Percentiles rank a stretch among this genome's conserved stretches.
phyloP scores from a whole-genome alignment of 2,888 invertebrate genomes.

The Ptilodon capucinus region DNA sequence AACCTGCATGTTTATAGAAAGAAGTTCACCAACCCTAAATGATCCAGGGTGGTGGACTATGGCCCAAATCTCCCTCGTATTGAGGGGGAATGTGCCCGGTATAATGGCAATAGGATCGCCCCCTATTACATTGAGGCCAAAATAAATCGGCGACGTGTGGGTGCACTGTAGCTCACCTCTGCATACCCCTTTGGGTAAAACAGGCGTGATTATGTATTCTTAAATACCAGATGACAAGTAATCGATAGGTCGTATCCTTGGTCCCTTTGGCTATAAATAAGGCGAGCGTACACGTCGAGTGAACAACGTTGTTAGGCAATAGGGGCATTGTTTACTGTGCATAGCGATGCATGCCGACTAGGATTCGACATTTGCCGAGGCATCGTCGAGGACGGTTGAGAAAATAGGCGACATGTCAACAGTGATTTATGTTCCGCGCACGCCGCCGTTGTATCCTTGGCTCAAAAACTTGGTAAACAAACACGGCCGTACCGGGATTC shows the following conservation, averaged over 20 bases:
- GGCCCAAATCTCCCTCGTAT: too few relatives aligned
- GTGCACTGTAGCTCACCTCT: too few relatives aligned
- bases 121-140: too few relatives aligned
- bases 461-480: slow-evolving; percentile 43
- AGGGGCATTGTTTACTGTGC: slow-evolving; percentile 60
- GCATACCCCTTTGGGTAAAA: too few relatives aligned
- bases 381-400: slow-evolving; percentile 45
- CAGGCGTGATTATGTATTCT: too few relatives aligned
- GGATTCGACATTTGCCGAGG: slow-evolving; percentile 34
- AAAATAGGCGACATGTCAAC: slow-evolving; percentile 51
- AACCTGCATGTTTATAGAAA: too few relatives aligned
- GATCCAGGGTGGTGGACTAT: too few relatives aligned
- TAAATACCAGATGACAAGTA: slow-evolving; percentile 28
- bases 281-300: slow-evolving; percentile 50
- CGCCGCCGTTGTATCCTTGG: slow-evolving; percentile 44
- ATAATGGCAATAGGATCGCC: too few relatives aligned
- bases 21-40: too few relatives aligned
- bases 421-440: slow-evolving; percentile 44
- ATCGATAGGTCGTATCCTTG: slow-evolving; percentile 41
- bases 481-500: slow-evolving; percentile 31
- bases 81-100: too few relatives aligned
- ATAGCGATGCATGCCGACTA: slow-evolving; percentile 33
- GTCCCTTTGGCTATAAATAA: slow-evolving; percentile 56
- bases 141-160: too few relatives aligned
- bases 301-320: slow-evolving; percentile 50